A percentile compares a stretch with the other conserved stretches of the same genome.
Conservation (phyloP, 2,113 vertebrate genomes). For the Cinclus mexicanus region DNA sequence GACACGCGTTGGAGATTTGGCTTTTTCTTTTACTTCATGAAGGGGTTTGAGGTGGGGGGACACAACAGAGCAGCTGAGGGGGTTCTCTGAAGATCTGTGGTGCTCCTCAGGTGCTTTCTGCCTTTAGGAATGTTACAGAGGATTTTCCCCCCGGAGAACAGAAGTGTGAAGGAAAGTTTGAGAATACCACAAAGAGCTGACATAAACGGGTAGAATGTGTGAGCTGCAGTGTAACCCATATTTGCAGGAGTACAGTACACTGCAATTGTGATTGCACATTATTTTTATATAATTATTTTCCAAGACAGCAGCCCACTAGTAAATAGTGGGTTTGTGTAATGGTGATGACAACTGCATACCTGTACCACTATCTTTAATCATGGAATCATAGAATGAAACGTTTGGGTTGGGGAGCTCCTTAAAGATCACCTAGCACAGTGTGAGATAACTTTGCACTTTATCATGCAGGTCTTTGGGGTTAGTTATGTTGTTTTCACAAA, state of each 20-base stretch:
- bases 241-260: accelerated
- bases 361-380: not conserved
- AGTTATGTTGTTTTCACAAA: not conserved
- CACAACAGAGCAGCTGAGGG: not conserved
- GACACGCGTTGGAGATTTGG: accelerated
- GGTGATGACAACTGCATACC: not conserved
- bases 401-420: not conserved
- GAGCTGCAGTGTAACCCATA: accelerated
- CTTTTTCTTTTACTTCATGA: accelerated
- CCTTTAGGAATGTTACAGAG: not conserved
- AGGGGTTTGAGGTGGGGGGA: accelerated
- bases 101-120: not conserved
- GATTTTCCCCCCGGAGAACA: accelerated
- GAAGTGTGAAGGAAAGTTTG: not conserved
- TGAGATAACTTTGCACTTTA: not conserved
- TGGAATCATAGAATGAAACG: not conserved
- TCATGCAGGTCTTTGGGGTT: not conserved
- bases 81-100: not conserved
- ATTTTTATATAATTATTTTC: not conserved
- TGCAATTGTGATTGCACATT: not conserved
- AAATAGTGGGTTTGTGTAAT: not conserved
- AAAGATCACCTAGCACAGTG: not conserved
- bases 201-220: not conserved
- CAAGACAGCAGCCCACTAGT: not conserved
- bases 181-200: not conserved